Evolutionary conservation across 2,113 vertebrate genomes (phyloP), one percentile per base, ranked within the genome.

Genomic region (Podocnemis expansa): DNA sequence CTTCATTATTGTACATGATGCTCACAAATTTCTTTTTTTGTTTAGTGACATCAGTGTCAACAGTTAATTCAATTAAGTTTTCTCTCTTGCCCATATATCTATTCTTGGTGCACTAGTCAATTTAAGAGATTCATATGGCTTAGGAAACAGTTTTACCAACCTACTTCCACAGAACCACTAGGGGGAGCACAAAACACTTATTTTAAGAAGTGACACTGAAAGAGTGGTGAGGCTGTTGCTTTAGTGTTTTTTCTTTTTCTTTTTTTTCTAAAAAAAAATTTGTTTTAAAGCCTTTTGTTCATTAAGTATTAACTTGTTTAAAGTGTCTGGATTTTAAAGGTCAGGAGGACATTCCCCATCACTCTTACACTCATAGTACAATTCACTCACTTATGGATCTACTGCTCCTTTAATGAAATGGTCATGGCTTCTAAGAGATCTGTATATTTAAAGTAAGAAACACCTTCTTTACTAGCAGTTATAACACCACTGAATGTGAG

Each of bases 171-270:
- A 41, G 56, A 90, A 83, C 96, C 97, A 97, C 89, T 92, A 97
- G 96, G 96, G 96, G 96, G 96, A 96, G 94, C 95, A 97, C 93
- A 96, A 94, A 84, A 92, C 95, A 85, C 78, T 84, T 58, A n/a
- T 45, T 93, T 96, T 19, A 22, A 52, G 22, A 3, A 89, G 60
- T 31, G 1, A 9, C 5, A 16, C 19, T 70, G 7, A 78, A 43
- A 51, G 19, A 22, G 8, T 70, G 63, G 16, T 24, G 43, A 78
- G 78, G 22, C 79, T 76, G 31, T 31, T 60, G 58, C n/a, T 91
- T 76, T 34, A 11, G 47, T 52, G 14, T 52, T 52, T 9, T 47
- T 93, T 75, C 4, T 49, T 82, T 47, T n/a, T 34, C 38, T n/a
- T 38, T 38, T 4, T 67, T 38, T 70, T 16, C 25, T 10, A 56